Evolutionary conservation across 2,888 invertebrate species (phyloP).

Genomic region (Spodoptera picta): DNA sequence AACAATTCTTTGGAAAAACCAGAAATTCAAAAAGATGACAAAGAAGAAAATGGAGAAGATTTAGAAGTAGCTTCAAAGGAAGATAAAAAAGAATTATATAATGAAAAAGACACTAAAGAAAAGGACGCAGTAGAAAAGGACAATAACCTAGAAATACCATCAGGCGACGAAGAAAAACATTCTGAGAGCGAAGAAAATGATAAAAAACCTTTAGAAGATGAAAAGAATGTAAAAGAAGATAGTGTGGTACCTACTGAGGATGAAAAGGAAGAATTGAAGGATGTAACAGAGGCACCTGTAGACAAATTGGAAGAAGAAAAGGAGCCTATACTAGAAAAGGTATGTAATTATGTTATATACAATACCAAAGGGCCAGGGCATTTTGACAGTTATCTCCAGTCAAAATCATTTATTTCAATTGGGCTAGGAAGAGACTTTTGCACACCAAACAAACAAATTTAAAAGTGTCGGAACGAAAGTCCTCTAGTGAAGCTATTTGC

Average conservation of each 20-base stretch:
- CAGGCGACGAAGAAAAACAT: not conserved
- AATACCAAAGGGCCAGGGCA: too few relatives aligned
- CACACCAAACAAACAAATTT: too few relatives aligned
- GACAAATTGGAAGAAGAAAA: constrained; percentile 1
- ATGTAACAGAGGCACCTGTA: constrained; percentile 1
- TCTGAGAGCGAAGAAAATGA: not conserved
- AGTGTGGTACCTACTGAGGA: not conserved
- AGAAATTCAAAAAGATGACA: not conserved
- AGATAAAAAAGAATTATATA: not conserved
- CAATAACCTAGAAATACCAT: not conserved
- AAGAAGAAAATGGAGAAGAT: not conserved
- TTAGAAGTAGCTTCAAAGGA: not conserved
- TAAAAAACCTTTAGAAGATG: constrained; percentile 4
- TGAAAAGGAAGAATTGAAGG: not conserved
- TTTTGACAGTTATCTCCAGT: too few relatives aligned
- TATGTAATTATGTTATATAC: too few relatives aligned
- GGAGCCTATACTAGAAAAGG: not conserved
- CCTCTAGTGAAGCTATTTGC: too few relatives aligned
- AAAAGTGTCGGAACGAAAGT: too few relatives aligned
- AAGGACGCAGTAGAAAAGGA: not conserved
- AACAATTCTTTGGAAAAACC: not conserved
- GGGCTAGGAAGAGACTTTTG: too few relatives aligned
- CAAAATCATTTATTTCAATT: too few relatives aligned
- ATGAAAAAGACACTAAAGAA: not conserved
- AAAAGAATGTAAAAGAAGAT: not conserved